A percentile compares a stretch with the other conserved stretches of the same genome.
Conservation (phyloP, 2,888 invertebrate genomes). For the Marasmarcha lunaedactyla region DNA sequence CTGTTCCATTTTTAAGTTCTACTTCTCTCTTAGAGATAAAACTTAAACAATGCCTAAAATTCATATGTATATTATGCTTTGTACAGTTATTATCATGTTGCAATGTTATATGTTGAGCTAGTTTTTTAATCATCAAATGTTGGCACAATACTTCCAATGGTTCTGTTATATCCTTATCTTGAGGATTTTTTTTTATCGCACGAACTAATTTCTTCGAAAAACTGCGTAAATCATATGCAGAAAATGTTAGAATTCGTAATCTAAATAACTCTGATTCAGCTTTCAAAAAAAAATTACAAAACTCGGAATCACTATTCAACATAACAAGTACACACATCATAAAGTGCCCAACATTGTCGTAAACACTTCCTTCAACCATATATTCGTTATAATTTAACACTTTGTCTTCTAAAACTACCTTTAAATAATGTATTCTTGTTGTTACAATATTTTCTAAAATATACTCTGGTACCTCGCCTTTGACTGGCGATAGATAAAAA, state of each 20-base stretch:
- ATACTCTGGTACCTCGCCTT: constrained; percentile 63
- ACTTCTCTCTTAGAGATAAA: constrained; percentile 66
- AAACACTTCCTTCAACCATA: constrained; percentile 68
- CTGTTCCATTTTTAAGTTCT: constrained; percentile 59
- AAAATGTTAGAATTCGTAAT: constrained; percentile 27
- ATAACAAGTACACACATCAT: constrained; percentile 52
- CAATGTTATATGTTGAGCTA: constrained; percentile 38
- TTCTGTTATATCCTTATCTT: constrained; percentile 20
- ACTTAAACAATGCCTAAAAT: constrained; percentile 66
- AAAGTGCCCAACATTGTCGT: constrained; percentile 73
- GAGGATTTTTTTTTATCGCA: constrained; percentile 29
- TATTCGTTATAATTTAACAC: constrained; percentile 55
- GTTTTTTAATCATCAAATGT: constrained; percentile 38
- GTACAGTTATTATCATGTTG: constrained; percentile 29
- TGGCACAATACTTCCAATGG: constrained; percentile 36
- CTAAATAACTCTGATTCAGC: constrained; percentile 42
- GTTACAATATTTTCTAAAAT: constrained; percentile 62
- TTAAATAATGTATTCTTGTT: constrained; percentile 62
- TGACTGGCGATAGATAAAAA: constrained; percentile 70
- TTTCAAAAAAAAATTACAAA: constrained; percentile 37
- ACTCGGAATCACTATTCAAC: constrained; percentile 30
- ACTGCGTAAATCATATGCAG: constrained; percentile 40
- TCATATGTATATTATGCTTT: constrained; percentile 42
- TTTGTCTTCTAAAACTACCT: constrained; percentile 33
- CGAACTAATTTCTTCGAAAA: constrained; percentile 44